Conservation (phyloP, 2,797 vertebrate species). For the Lacerta bilineata region DNA sequence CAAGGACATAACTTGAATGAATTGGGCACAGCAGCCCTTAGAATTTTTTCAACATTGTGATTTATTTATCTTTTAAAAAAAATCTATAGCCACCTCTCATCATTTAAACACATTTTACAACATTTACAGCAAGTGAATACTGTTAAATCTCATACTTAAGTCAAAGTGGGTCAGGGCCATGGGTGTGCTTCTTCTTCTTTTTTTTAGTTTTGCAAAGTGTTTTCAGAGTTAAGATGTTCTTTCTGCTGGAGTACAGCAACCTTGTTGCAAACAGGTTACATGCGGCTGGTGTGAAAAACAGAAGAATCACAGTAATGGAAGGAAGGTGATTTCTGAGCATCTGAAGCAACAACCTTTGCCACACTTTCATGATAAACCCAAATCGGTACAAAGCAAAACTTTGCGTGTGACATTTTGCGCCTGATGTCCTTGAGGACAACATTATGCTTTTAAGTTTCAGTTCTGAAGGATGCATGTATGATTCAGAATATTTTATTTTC, state of each 20-base stretch:
- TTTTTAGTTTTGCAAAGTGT: background rate
- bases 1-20: background rate
- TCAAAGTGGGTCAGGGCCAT: background rate
- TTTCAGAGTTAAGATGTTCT: slow-evolving; percentile 8
- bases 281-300: background rate
- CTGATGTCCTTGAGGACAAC: background rate
- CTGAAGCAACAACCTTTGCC: background rate
- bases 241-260: background rate
- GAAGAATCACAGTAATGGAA: background rate
- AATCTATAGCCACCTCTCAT: background rate
- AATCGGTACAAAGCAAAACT: background rate
- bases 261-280: background rate
- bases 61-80: background rate
- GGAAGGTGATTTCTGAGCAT: background rate
- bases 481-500: too few relatives aligned
- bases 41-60: background rate
- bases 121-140: background rate
- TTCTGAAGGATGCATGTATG: too few relatives aligned
- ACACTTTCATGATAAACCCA: background rate
- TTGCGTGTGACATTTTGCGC: background rate
- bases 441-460: too few relatives aligned
- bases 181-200: too few relatives aligned
- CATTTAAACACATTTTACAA: background rate
- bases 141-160: background rate
- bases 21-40: background rate